Base-by-base conservation (phyloP, 2,888 invertebrate species). In the Neocrepidodera transversa region DNA sequence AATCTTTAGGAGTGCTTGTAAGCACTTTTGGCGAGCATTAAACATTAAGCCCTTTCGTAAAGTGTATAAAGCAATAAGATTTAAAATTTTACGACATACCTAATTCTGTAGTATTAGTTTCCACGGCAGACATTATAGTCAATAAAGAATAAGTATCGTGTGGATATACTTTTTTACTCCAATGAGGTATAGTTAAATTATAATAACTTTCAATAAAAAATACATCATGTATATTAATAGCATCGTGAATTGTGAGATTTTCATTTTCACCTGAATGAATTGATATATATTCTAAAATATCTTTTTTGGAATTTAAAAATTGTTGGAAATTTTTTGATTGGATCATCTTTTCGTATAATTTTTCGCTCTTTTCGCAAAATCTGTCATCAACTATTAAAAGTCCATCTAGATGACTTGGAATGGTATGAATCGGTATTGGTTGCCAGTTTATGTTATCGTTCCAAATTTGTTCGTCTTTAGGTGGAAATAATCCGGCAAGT, bases 401-500 rank as follows among this genome's bases (percentile, higher is more conserved):
- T 5, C 82, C 75, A 80, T 93, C 93, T 1, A 80, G 69, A 1
- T 74, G 70, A 67, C 84, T 82, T 0, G 88, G 86, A 1, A 79
- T 68, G 0, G 89, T 87, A 65, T 90, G 89, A 0, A 91, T 83
- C 0, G 91, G 89, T 68, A 91, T 86, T 0, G 91, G 90, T 75
- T 89, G 89, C 91, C 91, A 91, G 35, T 77, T 71, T 4, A 89
- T 74, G 11, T 79, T 69, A 0, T 74, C 42, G 68, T 87, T 82
- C 90, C 90, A 90, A 0, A 82, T 51, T 64, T 86, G 81, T 1
- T 79, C 76, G 0, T 77, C 82, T 6, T 67, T 68, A 0, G 90
- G 89, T 2, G 88, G 87, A 75, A 85, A 91, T 53, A 91, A 71
- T 0, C 90, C 91, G 54, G 92, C 91, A 63, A 93, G 81, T 75